These are phyloP conservation scores for Poecilus cupreus DNA, from an alignment of 2,888 invertebrate species.

Conservation along the genomic window DNA sequence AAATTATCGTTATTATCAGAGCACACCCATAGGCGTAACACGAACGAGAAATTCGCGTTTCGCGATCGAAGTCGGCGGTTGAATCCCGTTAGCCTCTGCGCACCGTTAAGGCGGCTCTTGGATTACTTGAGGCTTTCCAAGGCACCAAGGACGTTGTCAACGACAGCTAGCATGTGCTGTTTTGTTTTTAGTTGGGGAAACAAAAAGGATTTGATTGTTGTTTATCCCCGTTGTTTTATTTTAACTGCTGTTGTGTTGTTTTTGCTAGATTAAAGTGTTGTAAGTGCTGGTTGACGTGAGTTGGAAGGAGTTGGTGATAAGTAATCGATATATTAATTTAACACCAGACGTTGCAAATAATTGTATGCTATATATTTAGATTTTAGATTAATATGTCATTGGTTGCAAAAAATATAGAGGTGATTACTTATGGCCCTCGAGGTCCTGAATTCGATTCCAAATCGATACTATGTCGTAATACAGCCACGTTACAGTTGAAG, in stretches of 20 bases:
- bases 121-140: not conserved
- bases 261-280: not conserved
- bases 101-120: slow-evolving; percentile 34
- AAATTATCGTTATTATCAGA: slow-evolving; percentile 53
- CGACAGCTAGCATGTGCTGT: not conserved
- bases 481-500: too few relatives aligned
- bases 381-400: too few relatives aligned
- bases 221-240: slow-evolving; percentile 11
- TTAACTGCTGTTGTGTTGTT: slow-evolving; percentile 22
- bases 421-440: too few relatives aligned
- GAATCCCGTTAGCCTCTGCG: not conserved
- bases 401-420: too few relatives aligned
- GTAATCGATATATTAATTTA: not conserved
- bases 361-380: too few relatives aligned
- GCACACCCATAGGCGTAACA: slow-evolving; percentile 50
- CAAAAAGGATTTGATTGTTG: slow-evolving; percentile 39
- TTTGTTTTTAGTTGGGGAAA: slow-evolving; percentile 15
- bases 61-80: slow-evolving; percentile 14
- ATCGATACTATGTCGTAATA: too few relatives aligned
- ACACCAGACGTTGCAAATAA: too few relatives aligned
- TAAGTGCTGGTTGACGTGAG: not conserved
- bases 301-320: not conserved
- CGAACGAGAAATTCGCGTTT: slow-evolving; percentile 11
- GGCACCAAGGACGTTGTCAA: slow-evolving; percentile 38
- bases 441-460: too few relatives aligned